Conservation (phyloP, 2,113 vertebrate species). For the Globicephala melas region DNA sequence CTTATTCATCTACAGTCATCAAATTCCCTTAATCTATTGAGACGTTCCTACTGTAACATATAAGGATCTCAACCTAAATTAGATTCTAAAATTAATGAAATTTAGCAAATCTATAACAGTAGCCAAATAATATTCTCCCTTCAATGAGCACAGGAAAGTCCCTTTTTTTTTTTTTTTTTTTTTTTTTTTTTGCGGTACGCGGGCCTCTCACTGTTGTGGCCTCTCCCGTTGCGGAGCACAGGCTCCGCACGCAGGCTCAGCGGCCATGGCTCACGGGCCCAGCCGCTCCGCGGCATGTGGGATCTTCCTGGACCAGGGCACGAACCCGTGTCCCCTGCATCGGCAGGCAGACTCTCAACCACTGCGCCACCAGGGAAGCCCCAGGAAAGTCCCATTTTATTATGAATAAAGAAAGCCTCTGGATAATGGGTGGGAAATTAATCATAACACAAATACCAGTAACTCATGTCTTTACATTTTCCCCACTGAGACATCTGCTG, state of each 20-base stretch:
- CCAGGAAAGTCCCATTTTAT: not conserved
- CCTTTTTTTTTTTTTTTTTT: too few species aligned
- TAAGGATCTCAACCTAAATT: slow-evolving; percentile 10
- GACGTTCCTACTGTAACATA: not conserved
- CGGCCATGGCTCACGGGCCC: too few species aligned
- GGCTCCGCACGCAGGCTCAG: too few species aligned
- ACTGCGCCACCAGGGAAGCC: too few species aligned
- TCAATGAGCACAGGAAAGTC: not conserved
- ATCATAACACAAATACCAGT: not conserved
- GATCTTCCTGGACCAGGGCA: too few species aligned
- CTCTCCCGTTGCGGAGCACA: rapidly evolving
- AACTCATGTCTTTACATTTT: not conserved
- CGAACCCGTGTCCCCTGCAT: too few species aligned
- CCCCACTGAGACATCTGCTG: not conserved
- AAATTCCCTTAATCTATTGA: not conserved
- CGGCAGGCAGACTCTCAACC: too few species aligned
- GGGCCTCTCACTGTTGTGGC: too few species aligned
- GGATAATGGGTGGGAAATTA: not conserved
- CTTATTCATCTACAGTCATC: not conserved
- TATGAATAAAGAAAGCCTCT: not conserved
- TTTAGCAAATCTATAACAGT: not conserved
- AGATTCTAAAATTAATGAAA: slow-evolving; percentile 32
- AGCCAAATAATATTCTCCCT: not conserved
- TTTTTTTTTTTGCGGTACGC: too few species aligned
- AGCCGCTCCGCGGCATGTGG: too few species aligned